Conservation (phyloP, 2,888 invertebrate genomes). For the Dichetophora obliterata region DNA sequence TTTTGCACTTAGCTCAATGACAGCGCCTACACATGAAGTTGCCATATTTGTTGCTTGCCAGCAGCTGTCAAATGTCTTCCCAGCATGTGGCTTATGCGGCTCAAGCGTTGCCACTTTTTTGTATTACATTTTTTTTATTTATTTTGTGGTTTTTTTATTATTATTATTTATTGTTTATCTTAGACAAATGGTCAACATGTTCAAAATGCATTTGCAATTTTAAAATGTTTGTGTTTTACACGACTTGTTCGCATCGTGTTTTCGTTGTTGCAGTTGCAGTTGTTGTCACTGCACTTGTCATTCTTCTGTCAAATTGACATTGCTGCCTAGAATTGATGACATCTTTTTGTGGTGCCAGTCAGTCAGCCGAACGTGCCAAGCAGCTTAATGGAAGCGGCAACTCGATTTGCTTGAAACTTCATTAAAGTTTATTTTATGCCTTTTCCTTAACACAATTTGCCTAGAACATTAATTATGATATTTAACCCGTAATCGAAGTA, state of each 20-base stretch:
- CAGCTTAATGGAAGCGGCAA: too few species aligned
- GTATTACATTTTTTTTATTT: not conserved
- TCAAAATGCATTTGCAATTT: conserved; percentile 23
- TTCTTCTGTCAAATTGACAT: conserved; percentile 29
- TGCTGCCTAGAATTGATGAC: conserved; percentile 21
- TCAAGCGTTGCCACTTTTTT: conserved; percentile 13
- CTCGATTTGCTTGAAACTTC: too few species aligned
- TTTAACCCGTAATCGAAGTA: too few species aligned
- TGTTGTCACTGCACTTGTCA: conserved; percentile 28
- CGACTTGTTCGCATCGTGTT: not conserved
- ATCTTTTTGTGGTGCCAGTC: not conserved
- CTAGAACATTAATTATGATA: too few species aligned
- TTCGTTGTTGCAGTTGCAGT: not conserved
- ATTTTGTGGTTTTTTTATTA: not conserved
- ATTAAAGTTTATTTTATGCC: too few species aligned
- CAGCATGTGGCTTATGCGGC: too few species aligned
- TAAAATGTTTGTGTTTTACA: conserved; percentile 15
- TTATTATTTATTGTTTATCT: conserved; percentile 2
- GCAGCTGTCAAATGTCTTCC: not conserved
- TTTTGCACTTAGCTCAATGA: not conserved
- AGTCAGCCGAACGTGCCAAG: too few species aligned
- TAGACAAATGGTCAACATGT: conserved; percentile 16
- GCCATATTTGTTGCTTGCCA: not conserved
- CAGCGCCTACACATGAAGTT: conserved; percentile 16
- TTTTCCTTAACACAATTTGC: too few species aligned